phyloP scores from a whole-genome alignment of 2,113 vertebrate genomes.

The Tonatia bakeri region DNA sequence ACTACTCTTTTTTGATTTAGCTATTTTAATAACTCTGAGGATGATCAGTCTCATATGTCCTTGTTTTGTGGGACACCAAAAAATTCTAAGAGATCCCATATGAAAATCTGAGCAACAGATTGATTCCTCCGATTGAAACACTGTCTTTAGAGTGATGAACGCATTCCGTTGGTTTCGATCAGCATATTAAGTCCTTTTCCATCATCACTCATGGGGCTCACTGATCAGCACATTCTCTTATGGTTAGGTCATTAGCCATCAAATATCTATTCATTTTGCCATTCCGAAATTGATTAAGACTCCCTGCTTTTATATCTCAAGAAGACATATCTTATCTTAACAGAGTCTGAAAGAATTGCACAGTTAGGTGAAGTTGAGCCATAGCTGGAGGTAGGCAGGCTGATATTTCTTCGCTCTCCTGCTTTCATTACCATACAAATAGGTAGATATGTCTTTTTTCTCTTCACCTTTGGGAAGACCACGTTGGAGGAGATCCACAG shows the following conservation, averaged over 20 bases:
- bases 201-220: background rate
- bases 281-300: background rate
- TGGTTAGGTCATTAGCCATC: background rate
- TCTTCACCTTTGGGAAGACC: background rate
- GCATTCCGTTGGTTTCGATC: conserved; percentile 11
- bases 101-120: background rate
- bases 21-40: background rate
- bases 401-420: background rate
- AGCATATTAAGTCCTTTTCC: background rate
- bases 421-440: conserved; percentile 53
- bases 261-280: background rate
- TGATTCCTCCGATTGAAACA: background rate
- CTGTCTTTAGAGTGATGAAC: background rate
- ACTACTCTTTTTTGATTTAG: background rate
- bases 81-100: background rate
- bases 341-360: background rate
- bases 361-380: background rate
- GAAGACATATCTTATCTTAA: conserved; percentile 2
- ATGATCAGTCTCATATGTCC: background rate
- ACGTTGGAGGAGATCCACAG: conserved; percentile 19
- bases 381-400: background rate
- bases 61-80: background rate
- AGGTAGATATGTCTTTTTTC: background rate
- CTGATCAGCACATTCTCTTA: background rate
- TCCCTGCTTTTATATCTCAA: conserved; percentile 33